Base-by-base conservation (phyloP, 92 coral and sea anemone species). In the Heteractis magnifica region DNA sequence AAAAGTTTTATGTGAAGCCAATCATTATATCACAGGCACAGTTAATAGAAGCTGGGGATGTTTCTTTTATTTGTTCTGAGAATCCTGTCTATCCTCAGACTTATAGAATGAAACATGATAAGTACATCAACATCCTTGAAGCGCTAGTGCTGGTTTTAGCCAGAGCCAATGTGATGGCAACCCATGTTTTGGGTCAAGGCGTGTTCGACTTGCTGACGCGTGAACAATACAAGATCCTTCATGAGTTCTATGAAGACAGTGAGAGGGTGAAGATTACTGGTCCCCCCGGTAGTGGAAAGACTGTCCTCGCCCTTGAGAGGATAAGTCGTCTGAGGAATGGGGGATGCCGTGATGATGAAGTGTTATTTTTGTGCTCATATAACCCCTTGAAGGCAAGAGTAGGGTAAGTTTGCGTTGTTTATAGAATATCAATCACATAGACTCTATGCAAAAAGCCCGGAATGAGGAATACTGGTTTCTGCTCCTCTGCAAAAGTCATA, bases 231-330 rank as follows among this genome's bases (percentile, higher is more conserved):
- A 49, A 77, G 14, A 76, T 76, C 44, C 64, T 58, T 10, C 81
- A 84, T 49, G 20, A 59, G 12, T 59, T 6, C 49, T 79, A 59
- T 26, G 55, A 52, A 59, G 51, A 18, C 5, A 49, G 50, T 18
- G 10, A 34, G 3, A 49, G 11, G 9, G 82, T 84, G 10, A 4
- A 62, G 13, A 72, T 84, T 6, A 56, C 86, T 8, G 86, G 80
- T 16, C 78, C 68, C 12, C 86, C 86, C 10, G 86, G 86, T 11
- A 83, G 79, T 72, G 87, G 87, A 4, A 83, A 83, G 14, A 83
- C 87, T 0, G 51, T 83, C 14, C 56, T 75, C 1, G 87, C 87
- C 3, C 56, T 83, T 8, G 75, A 83, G 26, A 75, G 87, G 53
- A 83, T 83, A 51, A 14, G 3, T 48, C 77, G 78, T 19, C 77